Evolutionary conservation across 2,888 invertebrate genomes (phyloP).

Genomic region (Neocrepidodera transversa): DNA sequence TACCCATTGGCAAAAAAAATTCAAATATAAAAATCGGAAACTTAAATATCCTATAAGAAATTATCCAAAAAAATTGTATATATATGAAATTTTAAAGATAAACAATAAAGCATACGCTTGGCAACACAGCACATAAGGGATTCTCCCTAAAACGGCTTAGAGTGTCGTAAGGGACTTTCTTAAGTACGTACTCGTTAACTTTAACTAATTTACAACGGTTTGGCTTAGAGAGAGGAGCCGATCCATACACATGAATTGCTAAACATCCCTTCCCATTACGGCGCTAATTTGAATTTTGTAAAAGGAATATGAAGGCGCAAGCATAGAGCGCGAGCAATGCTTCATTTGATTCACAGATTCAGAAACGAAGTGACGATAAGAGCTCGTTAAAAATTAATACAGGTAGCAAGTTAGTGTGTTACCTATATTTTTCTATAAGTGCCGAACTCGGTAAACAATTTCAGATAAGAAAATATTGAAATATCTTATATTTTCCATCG

Average conservation of each 20-base stretch:
- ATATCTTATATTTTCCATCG: too few relatives aligned
- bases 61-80: too few relatives aligned
- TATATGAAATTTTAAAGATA: too few relatives aligned
- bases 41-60: too few relatives aligned
- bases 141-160: conserved; percentile 46
- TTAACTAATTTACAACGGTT: conserved; percentile 42
- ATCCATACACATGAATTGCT: conserved; percentile 34
- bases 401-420: background rate
- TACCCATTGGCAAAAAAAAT: too few relatives aligned
- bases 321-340: background rate
- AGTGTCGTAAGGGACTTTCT: conserved; percentile 46
- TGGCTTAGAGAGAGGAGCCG: conserved; percentile 35
- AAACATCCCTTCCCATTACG: conserved; percentile 18
- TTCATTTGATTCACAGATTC: conserved; percentile 35
- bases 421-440: background rate
- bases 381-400: conserved; percentile 29
- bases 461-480: too few relatives aligned
- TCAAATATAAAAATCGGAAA: too few relatives aligned
- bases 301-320: conserved; percentile 21
- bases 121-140: conserved; percentile 35
- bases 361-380: conserved; percentile 16
- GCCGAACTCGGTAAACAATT: too few relatives aligned
- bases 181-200: conserved; percentile 44
- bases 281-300: conserved; percentile 39
- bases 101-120: background rate